Percentiles rank a stretch among this genome's conserved stretches.
These are phyloP conservation scores for Trissolcus brochymenae DNA, from an alignment of 2,888 invertebrate genomes.

Conservation along the genomic window DNA sequence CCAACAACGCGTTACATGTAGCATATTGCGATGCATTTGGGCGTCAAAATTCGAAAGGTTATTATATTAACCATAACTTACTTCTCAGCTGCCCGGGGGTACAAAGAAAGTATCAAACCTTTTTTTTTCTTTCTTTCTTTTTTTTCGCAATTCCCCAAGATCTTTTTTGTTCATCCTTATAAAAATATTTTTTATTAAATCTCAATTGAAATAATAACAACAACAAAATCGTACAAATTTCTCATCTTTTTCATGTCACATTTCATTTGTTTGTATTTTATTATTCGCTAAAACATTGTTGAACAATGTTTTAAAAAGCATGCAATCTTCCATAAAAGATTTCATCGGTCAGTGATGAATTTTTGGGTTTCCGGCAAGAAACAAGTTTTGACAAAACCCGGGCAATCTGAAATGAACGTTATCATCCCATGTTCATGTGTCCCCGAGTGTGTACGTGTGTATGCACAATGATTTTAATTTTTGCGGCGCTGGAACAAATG, in stretches of 20 bases:
- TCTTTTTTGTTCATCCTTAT: no score
- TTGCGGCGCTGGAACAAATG: conserved; percentile 9
- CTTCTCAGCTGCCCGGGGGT: conserved; percentile 39
- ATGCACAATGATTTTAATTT: not conserved
- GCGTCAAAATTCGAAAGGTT: conserved; percentile 67
- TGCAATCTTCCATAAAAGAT: no score
- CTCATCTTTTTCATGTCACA: no score
- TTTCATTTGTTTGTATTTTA: no score
- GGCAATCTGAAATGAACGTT: conserved; percentile 12
- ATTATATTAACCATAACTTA: conserved; percentile 64
- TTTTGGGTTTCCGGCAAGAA: not conserved
- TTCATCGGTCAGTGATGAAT: no score
- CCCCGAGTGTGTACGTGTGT: no score
- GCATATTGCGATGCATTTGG: conserved; percentile 69
- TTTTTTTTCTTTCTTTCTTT: not conserved
- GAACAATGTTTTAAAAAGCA: no score
- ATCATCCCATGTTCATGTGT: no score
- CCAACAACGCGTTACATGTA: conserved; percentile 66
- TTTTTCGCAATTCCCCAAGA: not conserved
- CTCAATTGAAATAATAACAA: no score
- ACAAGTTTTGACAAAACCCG: conserved; percentile 22
- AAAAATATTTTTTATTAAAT: no score
- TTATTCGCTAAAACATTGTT: no score
- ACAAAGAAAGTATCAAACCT: conserved; percentile 17
- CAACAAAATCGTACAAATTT: no score